Conservation (phyloP, 2,888 invertebrate genomes). For the Drosophila seclusa region DNA sequence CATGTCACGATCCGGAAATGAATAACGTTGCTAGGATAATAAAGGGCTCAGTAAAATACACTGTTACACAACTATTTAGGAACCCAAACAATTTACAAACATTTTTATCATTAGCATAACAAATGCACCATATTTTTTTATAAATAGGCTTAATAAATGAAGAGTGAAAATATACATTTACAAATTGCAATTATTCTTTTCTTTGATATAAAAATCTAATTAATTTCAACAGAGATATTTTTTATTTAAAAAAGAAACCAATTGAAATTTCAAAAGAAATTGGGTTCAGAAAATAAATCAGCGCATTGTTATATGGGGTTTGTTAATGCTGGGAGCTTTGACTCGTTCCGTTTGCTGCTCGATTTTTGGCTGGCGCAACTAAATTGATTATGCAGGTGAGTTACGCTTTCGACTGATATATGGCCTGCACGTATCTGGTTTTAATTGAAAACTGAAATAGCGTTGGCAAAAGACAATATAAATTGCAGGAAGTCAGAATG, state of each 20-base stretch:
- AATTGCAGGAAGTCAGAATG: slow-evolving; percentile 21
- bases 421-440: slow-evolving; percentile 54
- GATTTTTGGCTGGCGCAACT: slow-evolving; percentile 9
- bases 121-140: too few species aligned
- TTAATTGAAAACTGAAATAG: slow-evolving; percentile 74
- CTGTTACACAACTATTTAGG: not conserved
- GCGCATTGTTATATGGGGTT: slow-evolving; percentile 12
- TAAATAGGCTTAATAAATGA: not conserved
- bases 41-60: not conserved
- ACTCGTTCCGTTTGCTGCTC: slow-evolving; percentile 10
- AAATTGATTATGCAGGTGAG: slow-evolving; percentile 73
- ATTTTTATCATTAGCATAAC: too few species aligned
- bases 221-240: not conserved
- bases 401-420: slow-evolving; percentile 66
- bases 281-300: slow-evolving; percentile 19
- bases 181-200: not conserved
- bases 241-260: not conserved
- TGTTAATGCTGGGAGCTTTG: slow-evolving; percentile 1
- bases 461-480: slow-evolving; percentile 27
- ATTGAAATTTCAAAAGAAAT: slow-evolving; percentile 7
- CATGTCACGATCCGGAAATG: slow-evolving; percentile 55
- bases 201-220: slow-evolving; percentile 1
- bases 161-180: not conserved
- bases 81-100: not conserved
- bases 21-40: slow-evolving; percentile 24